Percentiles rank a stretch among this genome's conserved stretches.
Conservation (phyloP, 1,140 invertebrate genomes). For the Aleiodes sp. region DNA sequence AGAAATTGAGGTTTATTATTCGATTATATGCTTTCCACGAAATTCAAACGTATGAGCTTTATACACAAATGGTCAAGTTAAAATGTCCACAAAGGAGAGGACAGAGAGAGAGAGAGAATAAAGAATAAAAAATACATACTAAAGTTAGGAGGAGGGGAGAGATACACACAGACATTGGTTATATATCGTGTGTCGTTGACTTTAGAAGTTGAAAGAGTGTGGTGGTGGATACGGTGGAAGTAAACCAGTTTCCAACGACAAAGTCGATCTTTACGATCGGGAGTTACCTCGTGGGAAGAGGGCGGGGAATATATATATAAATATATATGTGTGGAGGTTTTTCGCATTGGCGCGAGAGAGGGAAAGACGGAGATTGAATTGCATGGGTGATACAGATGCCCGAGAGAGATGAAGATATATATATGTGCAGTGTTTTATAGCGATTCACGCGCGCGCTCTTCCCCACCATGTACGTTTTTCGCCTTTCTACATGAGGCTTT, state of each 20-base stretch:
- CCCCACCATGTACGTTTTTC: constrained; percentile 19
- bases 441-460: constrained; percentile 43
- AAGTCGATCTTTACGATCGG: constrained; percentile 36
- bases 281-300: constrained; percentile 41
- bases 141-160: background rate
- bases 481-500: constrained; percentile 1
- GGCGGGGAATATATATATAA: constrained; percentile 30
- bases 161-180: background rate
- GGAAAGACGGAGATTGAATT: constrained; percentile 5
- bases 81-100: constrained; percentile 8
- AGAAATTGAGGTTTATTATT: constrained; percentile 16
- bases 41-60: constrained; percentile 1
- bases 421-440: constrained; percentile 14
- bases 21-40: constrained; percentile 15
- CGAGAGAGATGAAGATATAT: background rate
- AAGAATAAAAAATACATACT: no score
- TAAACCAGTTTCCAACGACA: constrained; percentile 35
- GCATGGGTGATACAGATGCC: background rate
- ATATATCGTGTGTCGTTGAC: constrained; percentile 29
- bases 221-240: constrained; percentile 16
- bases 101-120: background rate
- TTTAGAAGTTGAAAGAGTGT: background rate
- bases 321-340: no score
- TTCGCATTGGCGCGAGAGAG: background rate
- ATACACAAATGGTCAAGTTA: constrained; percentile 12